Base-by-base conservation (phyloP, 2,888 invertebrate species). In the Drosophila colorata region DNA sequence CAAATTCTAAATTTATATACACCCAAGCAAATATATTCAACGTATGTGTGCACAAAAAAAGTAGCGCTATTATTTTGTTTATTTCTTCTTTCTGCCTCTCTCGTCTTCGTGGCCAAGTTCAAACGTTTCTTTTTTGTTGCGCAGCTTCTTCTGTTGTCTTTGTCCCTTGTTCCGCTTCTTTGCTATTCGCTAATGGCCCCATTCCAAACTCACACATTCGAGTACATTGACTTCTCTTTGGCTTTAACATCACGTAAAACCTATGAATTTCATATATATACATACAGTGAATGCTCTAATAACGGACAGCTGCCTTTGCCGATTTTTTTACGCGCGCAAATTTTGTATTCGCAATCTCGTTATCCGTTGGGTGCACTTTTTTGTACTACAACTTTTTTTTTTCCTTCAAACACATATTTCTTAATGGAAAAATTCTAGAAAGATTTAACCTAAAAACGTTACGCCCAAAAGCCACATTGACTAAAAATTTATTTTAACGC, bases 31-130 rank as follows among this genome's bases (percentile, higher is more conserved):
- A 56, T 37, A 46, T 11, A 60, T 46, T 55, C 74, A 58, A 49
- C 35, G 13, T 66, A 57, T 69, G 47, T 81, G 67, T 60, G 67
- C 38, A 58, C 11, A 33, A 37, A 51, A 58, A 64, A 57, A 44
- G 16, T 44, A 64, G 16, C 33, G 25, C 46, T 40, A 38, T 52
- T 37, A 35, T 47, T 57, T 58, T 64, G n/a, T 55, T 53, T 66
- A 49, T 52, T 67, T 35, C 13, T 35, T 20, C 13, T 40, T 25
- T 58, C 25, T 23, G 33, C 37, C 18, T 9, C 58, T 64, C 74
- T 25, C 9, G 55, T 65, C 74, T 80, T 84, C 73, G 69, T 56
- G 88, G 88, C 78, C 88, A 86, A 86, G 84, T 88, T 86, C 78
- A 86, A 71, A 80, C 59, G 48, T 47, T 68, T 63, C 61, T 60